Percentiles rank a stretch among this genome's conserved stretches.
These are phyloP conservation scores for Myotis pilosus DNA, from an alignment of 2,797 vertebrate species.

Conservation along the genomic window DNA sequence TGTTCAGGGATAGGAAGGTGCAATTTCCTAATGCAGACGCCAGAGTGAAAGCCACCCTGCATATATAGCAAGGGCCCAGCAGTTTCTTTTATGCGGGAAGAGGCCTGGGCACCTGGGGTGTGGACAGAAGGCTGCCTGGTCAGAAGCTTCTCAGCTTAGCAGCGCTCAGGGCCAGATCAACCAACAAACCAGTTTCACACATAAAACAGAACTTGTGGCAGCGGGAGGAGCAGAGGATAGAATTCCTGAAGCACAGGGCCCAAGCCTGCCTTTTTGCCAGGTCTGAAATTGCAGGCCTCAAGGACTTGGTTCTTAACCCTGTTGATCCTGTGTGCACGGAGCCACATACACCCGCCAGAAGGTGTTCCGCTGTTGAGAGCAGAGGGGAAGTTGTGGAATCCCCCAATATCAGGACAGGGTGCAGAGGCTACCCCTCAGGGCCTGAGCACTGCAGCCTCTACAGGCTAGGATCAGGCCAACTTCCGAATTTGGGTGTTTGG, in stretches of 20 bases:
- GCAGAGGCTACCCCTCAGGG: background rate
- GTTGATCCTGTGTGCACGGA: background rate
- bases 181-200: background rate
- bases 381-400: background rate
- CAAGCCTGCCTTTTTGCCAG: background rate
- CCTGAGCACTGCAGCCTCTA: background rate
- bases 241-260: background rate
- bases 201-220: background rate
- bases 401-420: background rate
- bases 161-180: background rate
- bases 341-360: background rate
- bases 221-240: background rate
- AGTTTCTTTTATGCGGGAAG: background rate
- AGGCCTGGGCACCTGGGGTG: background rate
- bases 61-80: background rate
- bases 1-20: background rate
- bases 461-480: accelerated
- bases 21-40: background rate
- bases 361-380: background rate
- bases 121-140: background rate
- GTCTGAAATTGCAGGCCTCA: accelerated
- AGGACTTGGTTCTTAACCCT: background rate
- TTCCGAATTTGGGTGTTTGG: background rate
- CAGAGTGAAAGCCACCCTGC: background rate
- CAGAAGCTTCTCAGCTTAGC: background rate